Base-by-base conservation (phyloP, 1,140 invertebrate species). In the Achatina immaculata region DNA sequence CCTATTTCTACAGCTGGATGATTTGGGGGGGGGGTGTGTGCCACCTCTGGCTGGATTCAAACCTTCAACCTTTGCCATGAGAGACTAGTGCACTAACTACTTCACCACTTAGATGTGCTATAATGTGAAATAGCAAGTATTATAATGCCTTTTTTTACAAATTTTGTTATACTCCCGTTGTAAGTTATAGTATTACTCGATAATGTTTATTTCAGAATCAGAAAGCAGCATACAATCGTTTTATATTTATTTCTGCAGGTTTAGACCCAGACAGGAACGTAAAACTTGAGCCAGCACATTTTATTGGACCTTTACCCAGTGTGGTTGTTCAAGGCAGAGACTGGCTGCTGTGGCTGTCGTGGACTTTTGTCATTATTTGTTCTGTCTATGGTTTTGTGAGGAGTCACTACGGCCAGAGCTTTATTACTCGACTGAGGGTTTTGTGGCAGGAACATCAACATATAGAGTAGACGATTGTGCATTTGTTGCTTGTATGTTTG, bases 391-490 rank as follows among this genome's bases (percentile, higher is more conserved):
- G 95, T 83, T 95, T 96, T 80, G 94, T 94, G 16, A 94, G 95
- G 86, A 96, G 96, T 40, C 93, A 93, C 38, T 94, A 95, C 89
- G 98, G 95, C 93, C 94, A 93, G 82, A 94, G 94, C 89, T 94
- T 96, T 82, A 94, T 97, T 0, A 96, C 97, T 89, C 94, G 94
- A 86, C 93, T 97, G 28, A 94, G 95, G 87, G 95, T 95, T 85
- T 96, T 95, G 77, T 98, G 97, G 96, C 93, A 95, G 77, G 96
- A 98, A 84, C 96, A 97, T 86, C 92, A 93, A 88, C 96, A 97
- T 89, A 94, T 90, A 36, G 76, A 78, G 14, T 78, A 68, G 58
- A 2, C 28, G 1, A 16, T 9, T 7, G 58, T 62, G 58, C 16
- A 6, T 28, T 24, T 58, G 55, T 58, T 19, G 11, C n/a, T 11